Percentiles rank a stretch among this genome's conserved stretches.
Conservation (phyloP, 2,113 vertebrate species). For the Ifrita kowaldi region DNA sequence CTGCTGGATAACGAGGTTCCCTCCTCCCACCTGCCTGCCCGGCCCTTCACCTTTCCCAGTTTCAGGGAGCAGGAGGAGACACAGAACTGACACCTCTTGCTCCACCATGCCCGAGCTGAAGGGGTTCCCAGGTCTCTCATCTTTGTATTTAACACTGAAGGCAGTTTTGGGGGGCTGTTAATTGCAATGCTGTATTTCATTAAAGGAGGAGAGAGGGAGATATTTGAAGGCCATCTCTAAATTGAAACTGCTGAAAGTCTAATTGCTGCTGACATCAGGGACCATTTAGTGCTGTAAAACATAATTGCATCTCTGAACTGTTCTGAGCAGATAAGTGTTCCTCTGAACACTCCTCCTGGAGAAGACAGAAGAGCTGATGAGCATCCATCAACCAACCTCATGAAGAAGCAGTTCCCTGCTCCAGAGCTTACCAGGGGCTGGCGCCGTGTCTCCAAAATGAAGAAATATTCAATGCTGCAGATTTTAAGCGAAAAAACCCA, state of each 20-base stretch:
- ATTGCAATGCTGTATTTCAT: constrained; percentile 43
- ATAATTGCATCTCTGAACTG: constrained; percentile 62
- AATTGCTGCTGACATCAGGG: constrained; percentile 66
- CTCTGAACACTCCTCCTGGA: constrained; percentile 35
- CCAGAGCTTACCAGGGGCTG: not conserved
- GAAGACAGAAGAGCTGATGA: constrained; percentile 45
- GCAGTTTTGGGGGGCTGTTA: constrained; percentile 5
- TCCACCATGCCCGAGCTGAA: accelerated
- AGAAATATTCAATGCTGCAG: not conserved
- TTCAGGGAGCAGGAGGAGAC: not conserved
- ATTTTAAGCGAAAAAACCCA: not conserved
- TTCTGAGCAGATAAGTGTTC: constrained; percentile 54
- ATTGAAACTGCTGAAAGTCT: constrained; percentile 57
- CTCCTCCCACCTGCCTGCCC: not conserved
- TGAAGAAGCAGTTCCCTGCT: not conserved
- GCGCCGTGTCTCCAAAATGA: not conserved
- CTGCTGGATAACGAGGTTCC: not conserved
- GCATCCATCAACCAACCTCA: not conserved
- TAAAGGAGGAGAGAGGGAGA: constrained; percentile 18
- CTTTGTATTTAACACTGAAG: constrained; percentile 13
- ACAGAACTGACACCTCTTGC: not conserved
- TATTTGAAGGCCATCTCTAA: constrained; percentile 58
- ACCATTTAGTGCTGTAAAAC: constrained; percentile 61
- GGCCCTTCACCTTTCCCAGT: not conserved
- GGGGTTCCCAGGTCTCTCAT: constrained; percentile 13